Conservation (phyloP, 2,113 vertebrate species). For the Oryzias curvinotus region DNA sequence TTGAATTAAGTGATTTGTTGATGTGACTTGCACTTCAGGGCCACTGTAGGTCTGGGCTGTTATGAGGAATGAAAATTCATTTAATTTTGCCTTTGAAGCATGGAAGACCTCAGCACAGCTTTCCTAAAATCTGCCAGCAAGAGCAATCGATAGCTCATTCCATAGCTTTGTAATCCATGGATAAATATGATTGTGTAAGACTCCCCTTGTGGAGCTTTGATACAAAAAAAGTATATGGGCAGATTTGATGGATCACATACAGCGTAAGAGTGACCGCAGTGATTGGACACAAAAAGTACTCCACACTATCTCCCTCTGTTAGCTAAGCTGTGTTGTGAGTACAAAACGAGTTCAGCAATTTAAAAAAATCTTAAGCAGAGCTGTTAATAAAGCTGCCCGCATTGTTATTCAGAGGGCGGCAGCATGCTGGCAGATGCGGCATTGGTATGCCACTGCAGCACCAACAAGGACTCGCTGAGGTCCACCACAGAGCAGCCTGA, state of each 20-base stretch:
- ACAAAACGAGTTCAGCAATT: constrained; percentile 20
- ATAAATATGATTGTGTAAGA: constrained; percentile 52
- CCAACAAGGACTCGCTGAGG: constrained; percentile 36
- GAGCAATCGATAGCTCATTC: constrained; percentile 67
- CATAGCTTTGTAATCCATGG: constrained; percentile 40
- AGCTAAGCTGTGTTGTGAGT: neutral
- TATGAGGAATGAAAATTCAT: constrained; percentile 14
- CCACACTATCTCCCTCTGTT: neutral
- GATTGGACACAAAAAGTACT: neutral
- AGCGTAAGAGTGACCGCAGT: constrained; percentile 7
- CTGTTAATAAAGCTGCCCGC: constrained; percentile 37
- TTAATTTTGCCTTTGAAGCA: constrained; percentile 45
- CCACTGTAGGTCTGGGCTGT: neutral
- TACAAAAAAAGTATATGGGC: constrained; percentile 31
- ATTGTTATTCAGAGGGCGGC: constrained; percentile 54
- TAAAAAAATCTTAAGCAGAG: constrained; percentile 19
- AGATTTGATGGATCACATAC: constrained; percentile 43
- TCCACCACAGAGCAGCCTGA: constrained; percentile 47
- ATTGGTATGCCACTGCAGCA: constrained; percentile 62
- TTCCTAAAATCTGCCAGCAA: constrained; percentile 29
- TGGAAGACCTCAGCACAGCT: constrained; percentile 30
- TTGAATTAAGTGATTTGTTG: no score
- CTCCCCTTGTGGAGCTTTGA: constrained; percentile 23
- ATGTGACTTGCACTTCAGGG: no score
- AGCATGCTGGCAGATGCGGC: constrained; percentile 6